Evolutionary conservation across 1,140 invertebrate species (phyloP), one percentile per base, ranked within the genome.

Genomic region (Galleria mellonella): DNA sequence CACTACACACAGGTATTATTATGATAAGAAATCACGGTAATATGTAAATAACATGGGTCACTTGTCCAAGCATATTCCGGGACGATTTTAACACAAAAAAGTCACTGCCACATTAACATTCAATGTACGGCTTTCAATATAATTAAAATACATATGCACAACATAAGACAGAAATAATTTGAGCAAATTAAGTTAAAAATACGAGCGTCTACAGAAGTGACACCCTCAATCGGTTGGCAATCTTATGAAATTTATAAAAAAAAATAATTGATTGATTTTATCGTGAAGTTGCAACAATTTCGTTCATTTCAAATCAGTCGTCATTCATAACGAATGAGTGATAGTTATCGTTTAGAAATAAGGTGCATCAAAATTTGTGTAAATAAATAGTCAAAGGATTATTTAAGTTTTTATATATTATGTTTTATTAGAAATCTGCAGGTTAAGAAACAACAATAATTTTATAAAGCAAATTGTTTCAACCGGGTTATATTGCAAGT

Each of bases 21-120:
- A 40, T 45, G 65, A 67, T 69, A 74, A 74, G 55, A 57, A 37
- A 27, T 36, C 13, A 23, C 47, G 57, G 61, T 59, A 68, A 68
- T 55, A 61, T 30, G 29, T 55, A 64, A 63, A 47, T 35, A 55
- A 55, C 4, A 15, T n/a, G 15, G 5, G n/a, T 17, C 9, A 15
- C 13, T 37, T 23, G 14, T 17, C 14, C 35, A 17, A 37, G 17
- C 17, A 23, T 23, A 23, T 23, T 23, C 17, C 17, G 2, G 2
- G 3, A 37, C 15, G 15, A 9, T 9, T 37, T 11, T 5, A 23
- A 47, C 43, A 51, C 54, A 64, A 64, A 61, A 64, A 55, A 54
- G 54, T 56, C 49, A 56, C 51, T 43, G 40, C 43, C 43, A 47
- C 54, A 52, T 28, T 41, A 27, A 43, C 48, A 46, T 51, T 51